phyloP scores from a whole-genome alignment of 1,140 invertebrate species.

The Drosophila quadrilineata region DNA sequence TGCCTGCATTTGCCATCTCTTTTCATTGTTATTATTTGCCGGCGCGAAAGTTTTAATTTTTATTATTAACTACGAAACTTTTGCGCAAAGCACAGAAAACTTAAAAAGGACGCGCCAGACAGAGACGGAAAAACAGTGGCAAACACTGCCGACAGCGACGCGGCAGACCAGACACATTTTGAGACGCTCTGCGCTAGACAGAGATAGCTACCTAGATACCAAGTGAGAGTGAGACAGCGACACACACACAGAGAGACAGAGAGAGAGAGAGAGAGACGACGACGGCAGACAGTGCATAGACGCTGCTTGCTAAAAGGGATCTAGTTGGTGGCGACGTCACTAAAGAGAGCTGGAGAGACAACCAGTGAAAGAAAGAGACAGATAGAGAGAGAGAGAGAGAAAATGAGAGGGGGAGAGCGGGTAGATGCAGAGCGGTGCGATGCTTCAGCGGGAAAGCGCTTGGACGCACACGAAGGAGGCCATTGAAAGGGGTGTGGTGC shows the following conservation, averaged over 20 bases:
- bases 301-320: conserved; percentile 27
- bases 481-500: conserved; percentile 34
- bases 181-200: background rate
- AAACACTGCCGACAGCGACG: conserved; percentile 10
- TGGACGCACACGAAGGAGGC: too few relatives aligned
- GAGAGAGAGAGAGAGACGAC: conserved; percentile 19
- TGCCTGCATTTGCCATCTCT: conserved; percentile 35
- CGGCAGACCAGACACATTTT: conserved; percentile 14
- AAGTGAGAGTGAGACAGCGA: conserved; percentile 28
- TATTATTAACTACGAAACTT: conserved; percentile 80
- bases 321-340: conserved; percentile 11
- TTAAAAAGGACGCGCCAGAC: conserved; percentile 75
- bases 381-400: too few relatives aligned
- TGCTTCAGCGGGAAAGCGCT: too few relatives aligned
- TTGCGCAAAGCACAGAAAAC: conserved; percentile 61
- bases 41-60: conserved; percentile 80
- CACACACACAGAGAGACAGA: background rate
- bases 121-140: conserved; percentile 11
- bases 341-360: background rate
- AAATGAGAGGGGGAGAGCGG: background rate
- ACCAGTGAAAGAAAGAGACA: too few relatives aligned
- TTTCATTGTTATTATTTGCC: conserved; percentile 75
- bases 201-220: background rate
- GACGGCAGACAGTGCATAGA: conserved; percentile 55
- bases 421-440: background rate